phyloP scores from a whole-genome alignment of 2,888 invertebrate species.

The Axea sp. region DNA sequence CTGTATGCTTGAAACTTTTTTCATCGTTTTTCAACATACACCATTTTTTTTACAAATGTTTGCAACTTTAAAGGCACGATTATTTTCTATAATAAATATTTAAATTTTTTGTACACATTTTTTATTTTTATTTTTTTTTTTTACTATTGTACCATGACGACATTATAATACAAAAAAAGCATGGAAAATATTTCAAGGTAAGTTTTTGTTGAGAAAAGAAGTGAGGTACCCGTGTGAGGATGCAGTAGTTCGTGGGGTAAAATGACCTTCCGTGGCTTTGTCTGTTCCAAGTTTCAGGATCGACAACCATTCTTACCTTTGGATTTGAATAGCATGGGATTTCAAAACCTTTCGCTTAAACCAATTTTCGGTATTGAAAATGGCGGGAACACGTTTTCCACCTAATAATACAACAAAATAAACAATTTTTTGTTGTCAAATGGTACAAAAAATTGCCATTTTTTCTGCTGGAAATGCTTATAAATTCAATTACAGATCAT shows the following conservation, averaged over 20 bases:
- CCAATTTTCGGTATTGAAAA: conserved; percentile 24
- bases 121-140: conserved; percentile 2
- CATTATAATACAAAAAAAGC: too few relatives aligned
- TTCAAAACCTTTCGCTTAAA: conserved; percentile 25
- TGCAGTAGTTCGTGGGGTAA: conserved; percentile 15
- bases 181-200: not conserved
- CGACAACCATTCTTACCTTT: conserved; percentile 44
- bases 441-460: too few relatives aligned
- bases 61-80: too few relatives aligned
- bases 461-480: too few relatives aligned
- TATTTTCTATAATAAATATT: too few relatives aligned
- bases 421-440: conserved; percentile 4
- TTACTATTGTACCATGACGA: not conserved
- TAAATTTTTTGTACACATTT: not conserved
- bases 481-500: too few relatives aligned
- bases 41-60: too few relatives aligned
- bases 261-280: conserved; percentile 43
- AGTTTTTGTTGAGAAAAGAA: conserved; percentile 14
- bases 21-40: not conserved
- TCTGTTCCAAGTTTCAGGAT: conserved; percentile 22
- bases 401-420: conserved; percentile 6
- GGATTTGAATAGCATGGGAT: conserved; percentile 19
- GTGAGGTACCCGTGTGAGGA: conserved; percentile 4
- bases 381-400: conserved; percentile 8
- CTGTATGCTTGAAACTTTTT: too few relatives aligned